Base-by-base conservation (phyloP, 2,113 vertebrate species). In the Phrynosoma blainvillii region DNA sequence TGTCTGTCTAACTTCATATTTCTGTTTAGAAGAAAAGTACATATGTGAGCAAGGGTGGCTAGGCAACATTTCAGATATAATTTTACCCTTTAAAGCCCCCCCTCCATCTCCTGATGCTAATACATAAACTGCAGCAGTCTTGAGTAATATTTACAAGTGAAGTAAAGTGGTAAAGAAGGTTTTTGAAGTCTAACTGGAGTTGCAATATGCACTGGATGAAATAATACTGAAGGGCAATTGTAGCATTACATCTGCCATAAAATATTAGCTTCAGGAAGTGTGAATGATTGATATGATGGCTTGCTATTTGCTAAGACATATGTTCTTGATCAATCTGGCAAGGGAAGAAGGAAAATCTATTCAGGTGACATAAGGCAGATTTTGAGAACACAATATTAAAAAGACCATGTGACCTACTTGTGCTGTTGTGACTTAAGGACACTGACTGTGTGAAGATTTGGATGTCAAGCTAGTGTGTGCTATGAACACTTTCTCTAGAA, bases 311-410 rank as follows among this genome's bases (percentile, higher is more conserved):
- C 82, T 86, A 90, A 71, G 89, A 93, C 71, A 85, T 77, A 89
- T 89, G 84, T 86, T 92, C 56, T 87, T 91, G 0, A 36, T 88
- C 77, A 56, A 66, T 70, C 70, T 82, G 82, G 79, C 74, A 89
- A 88, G 74, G 0, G 1, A 89, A 88, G 62, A 21, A 89, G 89
- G 86, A 93, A 88, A 93, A 91, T 91, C 86, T 68, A 87, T 85
- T 10, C 79, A 81, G 78, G 79, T 84, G 88, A 87, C 87, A 91
- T 0, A 0, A 12, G 74, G 89, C 75, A 86, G 89, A 4, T 54
- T 87, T 79, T 27, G 5, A 66, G 40, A 42, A 82, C 5, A 82
- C 21, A 42, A 12, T 36, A 27, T 81, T 1, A 77, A 91, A 75
- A 13, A 79, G 47, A 68, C 87, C 75, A 84, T 78, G 52, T 80